A percentile compares a stretch with the other conserved stretches of the same genome.
These are phyloP conservation scores for Enteromius treurensis DNA, from an alignment of 2,797 vertebrate genomes.

Conservation along the genomic window DNA sequence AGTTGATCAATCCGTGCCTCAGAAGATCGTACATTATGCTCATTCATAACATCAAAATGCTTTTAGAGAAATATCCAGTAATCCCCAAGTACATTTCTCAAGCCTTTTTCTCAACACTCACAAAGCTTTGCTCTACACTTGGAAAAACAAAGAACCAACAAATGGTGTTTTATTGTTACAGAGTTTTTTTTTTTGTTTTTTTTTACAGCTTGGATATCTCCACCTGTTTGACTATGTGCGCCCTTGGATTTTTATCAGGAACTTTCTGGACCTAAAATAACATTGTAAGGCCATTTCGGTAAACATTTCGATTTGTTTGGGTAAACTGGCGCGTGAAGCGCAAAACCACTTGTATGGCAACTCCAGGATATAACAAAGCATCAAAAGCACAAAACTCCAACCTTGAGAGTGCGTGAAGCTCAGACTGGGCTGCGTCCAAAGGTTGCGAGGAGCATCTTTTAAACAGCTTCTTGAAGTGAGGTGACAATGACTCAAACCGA, in stretches of 20 bases:
- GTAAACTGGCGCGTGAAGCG: constrained; percentile 32
- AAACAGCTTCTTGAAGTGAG: constrained; percentile 17
- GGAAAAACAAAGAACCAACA: constrained; percentile 54
- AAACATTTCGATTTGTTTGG: constrained; percentile 43
- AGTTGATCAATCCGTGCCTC: constrained; percentile 73
- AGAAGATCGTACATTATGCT: constrained; percentile 66
- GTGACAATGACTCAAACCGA: constrained; percentile 45
- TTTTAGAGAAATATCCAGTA: constrained; percentile 67
- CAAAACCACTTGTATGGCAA: constrained; percentile 44
- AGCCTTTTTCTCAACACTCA: constrained; percentile 2
- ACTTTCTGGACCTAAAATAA: constrained; percentile 30
- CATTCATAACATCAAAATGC: constrained; percentile 68
- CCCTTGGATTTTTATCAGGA: not conserved
- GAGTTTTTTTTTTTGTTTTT: not conserved
- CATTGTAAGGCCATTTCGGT: constrained; percentile 34
- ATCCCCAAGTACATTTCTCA: constrained; percentile 26
- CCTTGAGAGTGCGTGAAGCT: constrained; percentile 9
- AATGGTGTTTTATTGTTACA: constrained; percentile 38
- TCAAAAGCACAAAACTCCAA: not conserved
- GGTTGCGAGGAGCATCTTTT: constrained; percentile 32
- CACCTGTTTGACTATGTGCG: constrained; percentile 13
- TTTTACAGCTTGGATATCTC: constrained; percentile 18
- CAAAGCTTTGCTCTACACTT: constrained; percentile 4
- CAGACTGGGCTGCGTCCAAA: not conserved
- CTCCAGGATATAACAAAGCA: not conserved